Conservation (phyloP, 2,113 vertebrate species). For the Actenoides lindsayi region DNA sequence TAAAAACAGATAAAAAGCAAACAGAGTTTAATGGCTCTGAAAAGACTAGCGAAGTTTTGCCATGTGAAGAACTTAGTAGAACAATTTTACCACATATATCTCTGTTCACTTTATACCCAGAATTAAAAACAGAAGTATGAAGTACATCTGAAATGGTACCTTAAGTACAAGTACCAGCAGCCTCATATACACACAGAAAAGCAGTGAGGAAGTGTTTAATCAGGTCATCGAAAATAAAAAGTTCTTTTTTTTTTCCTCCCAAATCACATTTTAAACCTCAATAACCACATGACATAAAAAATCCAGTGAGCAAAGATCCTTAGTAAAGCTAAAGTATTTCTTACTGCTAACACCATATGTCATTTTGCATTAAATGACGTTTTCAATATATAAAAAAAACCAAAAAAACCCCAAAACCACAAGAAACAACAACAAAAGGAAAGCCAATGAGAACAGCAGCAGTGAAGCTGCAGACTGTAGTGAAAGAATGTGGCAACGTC, state of each 20-base stretch:
- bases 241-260: not conserved
- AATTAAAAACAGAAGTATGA: not conserved
- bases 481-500: not conserved
- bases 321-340: not conserved
- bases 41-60: not conserved
- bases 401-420: no score
- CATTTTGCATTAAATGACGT: not conserved
- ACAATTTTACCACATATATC: not conserved
- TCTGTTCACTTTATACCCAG: not conserved
- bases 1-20: not conserved
- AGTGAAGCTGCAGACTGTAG: accelerated
- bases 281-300: not conserved
- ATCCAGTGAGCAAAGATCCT: not conserved
- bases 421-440: not conserved
- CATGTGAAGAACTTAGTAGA: not conserved
- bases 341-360: not conserved
- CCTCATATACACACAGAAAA: not conserved
- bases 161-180: not conserved
- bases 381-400: not conserved
- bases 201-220: not conserved
- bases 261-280: not conserved
- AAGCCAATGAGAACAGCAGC: not conserved
- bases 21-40: not conserved
- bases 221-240: not conserved
- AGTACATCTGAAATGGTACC: not conserved